These are phyloP conservation scores for Blastomussa wellsi DNA, from an alignment of 92 coral and sea anemone species.

Conservation along the genomic window DNA sequence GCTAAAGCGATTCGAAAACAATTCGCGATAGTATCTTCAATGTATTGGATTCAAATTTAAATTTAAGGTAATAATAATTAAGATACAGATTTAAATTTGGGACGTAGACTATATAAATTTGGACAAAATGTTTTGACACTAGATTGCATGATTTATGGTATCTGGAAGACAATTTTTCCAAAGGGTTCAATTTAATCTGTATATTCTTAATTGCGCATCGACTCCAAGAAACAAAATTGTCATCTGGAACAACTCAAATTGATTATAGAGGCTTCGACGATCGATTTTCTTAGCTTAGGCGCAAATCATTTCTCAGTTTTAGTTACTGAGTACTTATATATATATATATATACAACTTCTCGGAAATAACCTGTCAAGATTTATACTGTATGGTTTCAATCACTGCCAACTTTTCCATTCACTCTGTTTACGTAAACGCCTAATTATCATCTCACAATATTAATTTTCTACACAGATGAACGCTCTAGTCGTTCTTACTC, in stretches of 20 bases:
- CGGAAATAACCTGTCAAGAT: not conserved
- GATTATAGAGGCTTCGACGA: not conserved
- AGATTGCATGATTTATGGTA: not conserved
- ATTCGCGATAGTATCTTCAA: not conserved
- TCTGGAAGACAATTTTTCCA: not conserved
- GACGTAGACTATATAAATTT: not conserved
- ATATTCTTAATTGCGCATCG: not conserved
- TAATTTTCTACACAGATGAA: not conserved
- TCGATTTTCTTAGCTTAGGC: not conserved
- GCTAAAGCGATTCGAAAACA: not conserved
- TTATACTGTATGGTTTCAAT: not conserved
- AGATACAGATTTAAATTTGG: not conserved
- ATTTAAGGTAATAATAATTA: too few species aligned
- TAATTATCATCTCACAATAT: slow-evolving; percentile 25
- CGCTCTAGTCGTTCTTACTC: not conserved
- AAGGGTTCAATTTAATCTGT: not conserved
- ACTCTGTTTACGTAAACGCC: slow-evolving; percentile 6
- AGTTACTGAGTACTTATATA: not conserved
- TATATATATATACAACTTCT: not conserved
- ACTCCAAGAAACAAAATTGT: not conserved
- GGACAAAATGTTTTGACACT: not conserved
- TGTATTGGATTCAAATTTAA: not conserved
- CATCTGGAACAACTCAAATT: not conserved
- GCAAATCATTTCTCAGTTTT: too few species aligned
- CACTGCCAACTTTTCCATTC: not conserved